phyloP scores from a whole-genome alignment of 2,888 invertebrate genomes.

The Tyria jacobaeae region DNA sequence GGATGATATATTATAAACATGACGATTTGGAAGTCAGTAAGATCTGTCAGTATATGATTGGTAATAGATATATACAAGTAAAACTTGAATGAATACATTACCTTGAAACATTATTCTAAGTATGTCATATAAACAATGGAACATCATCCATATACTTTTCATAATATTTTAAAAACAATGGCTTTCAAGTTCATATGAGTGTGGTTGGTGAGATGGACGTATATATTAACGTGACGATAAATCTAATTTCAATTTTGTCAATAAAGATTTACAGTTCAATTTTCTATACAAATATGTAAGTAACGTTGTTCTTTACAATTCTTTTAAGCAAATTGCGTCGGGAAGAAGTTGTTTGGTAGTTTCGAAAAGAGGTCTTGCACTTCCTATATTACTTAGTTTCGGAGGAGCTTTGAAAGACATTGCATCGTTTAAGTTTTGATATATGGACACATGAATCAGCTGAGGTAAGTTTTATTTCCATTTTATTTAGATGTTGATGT shows the following conservation, averaged over 20 bases:
- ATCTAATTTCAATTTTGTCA: conserved; percentile 36
- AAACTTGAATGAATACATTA: too few relatives aligned
- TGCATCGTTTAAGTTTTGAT: conserved; percentile 48
- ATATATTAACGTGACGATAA: conserved; percentile 31
- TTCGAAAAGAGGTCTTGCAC: conserved; percentile 51
- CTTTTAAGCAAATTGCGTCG: conserved; percentile 68
- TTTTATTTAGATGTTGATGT: conserved; percentile 17
- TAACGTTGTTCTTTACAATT: conserved; percentile 57
- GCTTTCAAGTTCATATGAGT: conserved; percentile 37
- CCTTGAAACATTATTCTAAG: too few relatives aligned
- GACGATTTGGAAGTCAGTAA: too few relatives aligned
- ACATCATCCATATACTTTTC: conserved; percentile 26
- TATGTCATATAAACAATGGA: conserved; percentile 16
- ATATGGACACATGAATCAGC: conserved; percentile 34
- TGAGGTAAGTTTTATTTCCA: conserved; percentile 33
- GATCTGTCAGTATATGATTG: too few relatives aligned
- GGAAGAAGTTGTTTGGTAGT: conserved; percentile 64
- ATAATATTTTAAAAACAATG: conserved; percentile 33
- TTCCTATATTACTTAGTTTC: conserved; percentile 51
- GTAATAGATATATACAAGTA: too few relatives aligned
- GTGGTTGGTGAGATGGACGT: conserved; percentile 29
- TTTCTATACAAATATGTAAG: conserved; percentile 24
- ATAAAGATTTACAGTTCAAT: conserved; percentile 34
- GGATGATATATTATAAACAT: too few relatives aligned
- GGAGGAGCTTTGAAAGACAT: conserved; percentile 48